Evolutionary conservation across 2,113 vertebrate genomes (phyloP), one percentile per base, ranked within the genome.

Genomic region (Formicarius rufipectus): DNA sequence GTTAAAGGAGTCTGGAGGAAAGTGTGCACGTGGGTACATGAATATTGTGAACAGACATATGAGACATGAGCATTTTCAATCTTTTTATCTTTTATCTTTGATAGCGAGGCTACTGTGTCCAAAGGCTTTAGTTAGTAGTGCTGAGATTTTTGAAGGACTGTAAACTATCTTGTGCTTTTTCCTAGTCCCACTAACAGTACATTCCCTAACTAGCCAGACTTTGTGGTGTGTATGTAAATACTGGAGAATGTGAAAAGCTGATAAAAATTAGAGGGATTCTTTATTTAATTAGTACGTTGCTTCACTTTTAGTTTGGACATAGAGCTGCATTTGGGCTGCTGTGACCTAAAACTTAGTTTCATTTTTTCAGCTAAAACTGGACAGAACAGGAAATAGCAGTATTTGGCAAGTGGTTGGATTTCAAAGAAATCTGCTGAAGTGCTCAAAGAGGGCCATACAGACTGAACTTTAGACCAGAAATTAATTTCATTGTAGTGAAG

Each of bases 391-490:
- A 94, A 95, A 60, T 81, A 59, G 31, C 74, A 53, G 24, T 68
- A 47, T 77, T 92, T 92, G 72, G 56, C 60, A 81, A 62, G 64
- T 4, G 12, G 76, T 81, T 64, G 76, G 35, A 77, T 89, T 90
- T 86, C 67, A 71, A 25, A 14, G 14, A 88, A 93, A 90, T 94
- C 63, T 95, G 71, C 91, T 95, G 77, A 87, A 87, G n/a, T 71
- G 42, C 79, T 84, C n/a, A 33, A 59, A 93, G 76, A 69, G n/a
- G 50, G 21, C 37, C 84, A 5, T 31, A n/a, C 12, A 78, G 77
- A 14, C 64, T 90, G 94, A 93, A 90, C 83, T 90, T 93, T 68
- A 87, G 60, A 89, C 76, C 64, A 90, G 35, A 81, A 89, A 44
- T 42, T 63, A 58, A 33, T 49, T 4, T 63, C 6, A 19, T 23